These are phyloP conservation scores for Apocheima hispidaria DNA, from an alignment of 2,888 invertebrate genomes.

Conservation along the genomic window DNA sequence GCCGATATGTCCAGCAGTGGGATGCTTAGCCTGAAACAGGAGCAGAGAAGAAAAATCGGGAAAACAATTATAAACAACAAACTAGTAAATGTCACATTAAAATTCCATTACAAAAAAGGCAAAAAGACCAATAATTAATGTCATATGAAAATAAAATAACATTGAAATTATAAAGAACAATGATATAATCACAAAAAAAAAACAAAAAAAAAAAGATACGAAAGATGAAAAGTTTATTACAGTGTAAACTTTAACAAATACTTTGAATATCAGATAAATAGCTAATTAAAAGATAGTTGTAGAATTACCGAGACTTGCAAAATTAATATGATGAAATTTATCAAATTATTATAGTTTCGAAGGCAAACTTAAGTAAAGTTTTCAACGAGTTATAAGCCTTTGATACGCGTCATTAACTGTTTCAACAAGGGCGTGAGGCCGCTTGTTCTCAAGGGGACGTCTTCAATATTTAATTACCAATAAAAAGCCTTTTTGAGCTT, in stretches of 20 bases:
- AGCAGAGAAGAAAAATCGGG: no score
- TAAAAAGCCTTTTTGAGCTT: conserved; percentile 54
- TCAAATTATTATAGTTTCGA: conserved; percentile 15
- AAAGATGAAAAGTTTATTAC: no score
- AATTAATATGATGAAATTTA: conserved; percentile 18
- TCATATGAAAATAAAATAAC: no score
- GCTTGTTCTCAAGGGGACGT: conserved; percentile 21
- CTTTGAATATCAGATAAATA: not conserved
- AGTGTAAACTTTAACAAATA: not conserved
- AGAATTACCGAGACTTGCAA: conserved; percentile 6
- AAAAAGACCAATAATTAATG: no score
- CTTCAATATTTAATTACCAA: conserved; percentile 61
- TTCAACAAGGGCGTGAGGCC: conserved; percentile 34
- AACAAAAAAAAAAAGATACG: no score
- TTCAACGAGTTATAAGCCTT: conserved; percentile 21
- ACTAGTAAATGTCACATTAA: no score
- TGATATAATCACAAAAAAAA: no score
- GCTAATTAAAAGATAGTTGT: conserved; percentile 1
- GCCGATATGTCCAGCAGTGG: no score
- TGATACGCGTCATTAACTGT: conserved; percentile 29
- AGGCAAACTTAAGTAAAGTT: conserved; percentile 17
- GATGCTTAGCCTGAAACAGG: no score
- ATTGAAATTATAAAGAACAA: no score
- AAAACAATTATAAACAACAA: no score
- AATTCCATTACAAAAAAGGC: no score